Base-by-base conservation (phyloP, 2,888 invertebrate genomes). In the Exephanes ischioxanthus region DNA sequence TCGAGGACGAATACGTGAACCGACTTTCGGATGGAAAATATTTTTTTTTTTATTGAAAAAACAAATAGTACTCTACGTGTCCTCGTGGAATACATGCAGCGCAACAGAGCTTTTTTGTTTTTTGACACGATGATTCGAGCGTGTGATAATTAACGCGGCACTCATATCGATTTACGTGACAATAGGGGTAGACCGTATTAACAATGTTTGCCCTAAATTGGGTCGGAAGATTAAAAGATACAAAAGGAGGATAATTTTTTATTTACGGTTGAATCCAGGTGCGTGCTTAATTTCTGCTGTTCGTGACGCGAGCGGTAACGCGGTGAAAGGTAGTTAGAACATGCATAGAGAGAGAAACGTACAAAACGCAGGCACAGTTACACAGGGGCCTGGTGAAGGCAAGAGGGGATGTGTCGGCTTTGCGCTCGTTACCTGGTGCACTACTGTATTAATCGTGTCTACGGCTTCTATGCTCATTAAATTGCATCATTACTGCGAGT, bases 401-500 rank as follows among this genome's bases (percentile, higher is more conserved):
- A 9, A n/a, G 19, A 19, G 53, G n/a, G 63, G 63, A n/a, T n/a
- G 30, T 1, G 30, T 63, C 33, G 33, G 63, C 3, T 63, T 63
- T 33, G 33, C 63, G 63, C 33, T 63, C 63, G 33, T 63, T 63
- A 63, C 33, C 63, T 63, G 5, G 53, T 55, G 53, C 53, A 55
- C 53, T 55, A 55, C 53, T 55, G 63, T 63, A 63, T 63, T 63
- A 63, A 63, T 63, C 63, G 30, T 33, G 58, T 48, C 67, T 16
- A 33, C 45, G 9, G 66, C 76, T 77, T 66, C 66, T 51, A 66
- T 67, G 51, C 53, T 77, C 66, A 77, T 77, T 77, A 77, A 77
- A 66, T 77, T 66, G 37, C 67, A 77, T 63, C 66, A 61, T 53
- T 30, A 77, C 63, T 41, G 58, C 37, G 33, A 37, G 66, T 67